Conservation (phyloP, 37 sponge, comb jelly and placozoan species). For the Lycopodina hypogea region DNA sequence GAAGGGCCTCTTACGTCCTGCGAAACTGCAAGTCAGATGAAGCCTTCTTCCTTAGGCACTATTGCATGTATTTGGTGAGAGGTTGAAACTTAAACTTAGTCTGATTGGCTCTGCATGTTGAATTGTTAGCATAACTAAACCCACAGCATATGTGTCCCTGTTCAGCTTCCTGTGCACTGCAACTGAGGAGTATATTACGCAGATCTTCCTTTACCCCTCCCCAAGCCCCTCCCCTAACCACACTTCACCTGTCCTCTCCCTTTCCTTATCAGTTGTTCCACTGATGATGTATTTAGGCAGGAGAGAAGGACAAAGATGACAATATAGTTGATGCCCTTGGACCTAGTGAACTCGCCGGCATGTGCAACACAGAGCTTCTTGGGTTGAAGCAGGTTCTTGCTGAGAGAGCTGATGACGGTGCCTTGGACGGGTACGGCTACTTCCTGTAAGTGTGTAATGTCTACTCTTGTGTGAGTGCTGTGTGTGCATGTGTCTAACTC, state of each 20-base stretch:
- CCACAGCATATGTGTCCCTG: background rate
- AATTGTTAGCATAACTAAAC: background rate
- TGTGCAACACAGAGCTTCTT: conserved; percentile 50
- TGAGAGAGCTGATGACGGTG: conserved; percentile 10
- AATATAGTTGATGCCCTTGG: conserved; percentile 65
- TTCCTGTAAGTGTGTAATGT: conserved; percentile 49
- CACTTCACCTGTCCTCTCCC: too few species aligned
- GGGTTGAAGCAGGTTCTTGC: conserved; percentile 43
- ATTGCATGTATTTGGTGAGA: conserved; percentile 67
- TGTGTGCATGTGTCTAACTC: background rate
- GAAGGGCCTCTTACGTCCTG: conserved; percentile 57
- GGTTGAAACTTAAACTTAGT: background rate
- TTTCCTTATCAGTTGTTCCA: too few species aligned
- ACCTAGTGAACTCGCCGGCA: conserved; percentile 23
- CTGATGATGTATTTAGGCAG: conserved; percentile 69
- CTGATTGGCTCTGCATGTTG: background rate
- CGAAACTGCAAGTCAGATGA: conserved; percentile 56
- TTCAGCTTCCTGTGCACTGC: background rate
- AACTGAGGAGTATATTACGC: background rate
- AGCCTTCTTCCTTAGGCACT: conserved; percentile 61
- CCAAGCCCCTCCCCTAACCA: too few species aligned
- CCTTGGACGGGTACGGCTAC: conserved; percentile 65
- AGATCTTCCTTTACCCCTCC: too few species aligned
- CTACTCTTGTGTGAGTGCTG: background rate
- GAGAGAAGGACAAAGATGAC: conserved; percentile 77